Evolutionary conservation across 1,140 invertebrate species (phyloP), one percentile per base, ranked within the genome.

Genomic region (Apis laboriosa): DNA sequence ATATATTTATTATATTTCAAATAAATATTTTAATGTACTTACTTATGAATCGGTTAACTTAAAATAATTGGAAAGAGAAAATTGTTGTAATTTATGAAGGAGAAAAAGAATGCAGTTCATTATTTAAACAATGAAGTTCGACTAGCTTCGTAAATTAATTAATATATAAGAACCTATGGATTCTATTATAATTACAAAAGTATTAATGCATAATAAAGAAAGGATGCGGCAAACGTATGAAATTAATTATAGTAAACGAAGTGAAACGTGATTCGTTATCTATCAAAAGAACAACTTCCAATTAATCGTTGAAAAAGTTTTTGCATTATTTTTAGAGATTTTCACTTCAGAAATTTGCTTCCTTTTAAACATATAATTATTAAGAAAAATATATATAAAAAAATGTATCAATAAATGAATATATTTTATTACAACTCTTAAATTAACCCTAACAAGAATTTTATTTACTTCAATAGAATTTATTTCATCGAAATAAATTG

Each of bases 221-320:
- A 70, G 43, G 67, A n/a, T 70, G 67, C 43, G 12, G 13, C 28
- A 43, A n/a, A 9, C 43, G 67, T 9, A 51, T 49, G 21, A 70
- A n/a, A 70, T 49, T 70, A 70, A 70, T 49, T 51, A 49, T 24
- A 13, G 67, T 49, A 34, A 34, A 49, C 43, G 34, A 70, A 70
- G 67, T 70, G 67, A 70, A 51, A 49, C 67, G 19, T 15, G 67
- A 70, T 70, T 24, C 43, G 15, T 51, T 70, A 70, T 49, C 67
- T 49, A 15, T n/a, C 34, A 19, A 49, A 55, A 19, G 13, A 15
- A n/a, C 9, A 49, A 49, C 21, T 19, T 12, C 21, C n/a, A 70
- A 70, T 70, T 70, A 70, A 70, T 70, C 8, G 13, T 28, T 70
- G 17, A 19, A 15, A 64, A 28, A 34, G 19, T 24, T 43, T 43